Evolutionary conservation across 2,888 invertebrate genomes (phyloP).

Genomic region (Troilus luridus): DNA sequence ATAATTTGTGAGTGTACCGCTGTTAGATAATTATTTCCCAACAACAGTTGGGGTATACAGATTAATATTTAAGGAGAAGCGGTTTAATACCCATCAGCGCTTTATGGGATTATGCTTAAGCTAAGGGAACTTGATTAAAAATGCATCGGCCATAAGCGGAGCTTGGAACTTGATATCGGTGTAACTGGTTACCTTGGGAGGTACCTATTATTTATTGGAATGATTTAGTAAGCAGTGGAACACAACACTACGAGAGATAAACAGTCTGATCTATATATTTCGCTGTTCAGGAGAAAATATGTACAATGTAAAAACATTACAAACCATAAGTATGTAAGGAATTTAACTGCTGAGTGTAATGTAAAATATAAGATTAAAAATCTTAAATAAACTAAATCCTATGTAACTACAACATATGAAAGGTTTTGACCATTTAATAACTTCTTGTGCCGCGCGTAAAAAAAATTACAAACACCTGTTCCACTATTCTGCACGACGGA

Average conservation of each 20-base stretch:
- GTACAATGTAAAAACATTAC: background rate
- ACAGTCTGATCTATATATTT: background rate
- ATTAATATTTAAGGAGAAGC: background rate
- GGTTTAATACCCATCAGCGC: conserved; percentile 9
- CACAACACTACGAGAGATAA: background rate
- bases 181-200: background rate
- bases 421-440: too few species aligned
- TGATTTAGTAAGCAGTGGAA: background rate
- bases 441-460: too few species aligned
- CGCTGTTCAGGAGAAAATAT: background rate
- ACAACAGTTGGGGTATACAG: background rate
- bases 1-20: background rate
- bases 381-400: too few species aligned
- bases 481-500: too few species aligned
- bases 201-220: background rate
- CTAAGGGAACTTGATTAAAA: background rate
- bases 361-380: too few species aligned
- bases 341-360: too few species aligned
- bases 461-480: too few species aligned
- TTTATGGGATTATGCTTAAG: background rate
- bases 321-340: too few species aligned
- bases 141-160: background rate
- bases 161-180: background rate
- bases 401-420: too few species aligned
- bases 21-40: background rate